Conservation (phyloP, 2,888 invertebrate species). For the Leptura quadrifasciata region DNA sequence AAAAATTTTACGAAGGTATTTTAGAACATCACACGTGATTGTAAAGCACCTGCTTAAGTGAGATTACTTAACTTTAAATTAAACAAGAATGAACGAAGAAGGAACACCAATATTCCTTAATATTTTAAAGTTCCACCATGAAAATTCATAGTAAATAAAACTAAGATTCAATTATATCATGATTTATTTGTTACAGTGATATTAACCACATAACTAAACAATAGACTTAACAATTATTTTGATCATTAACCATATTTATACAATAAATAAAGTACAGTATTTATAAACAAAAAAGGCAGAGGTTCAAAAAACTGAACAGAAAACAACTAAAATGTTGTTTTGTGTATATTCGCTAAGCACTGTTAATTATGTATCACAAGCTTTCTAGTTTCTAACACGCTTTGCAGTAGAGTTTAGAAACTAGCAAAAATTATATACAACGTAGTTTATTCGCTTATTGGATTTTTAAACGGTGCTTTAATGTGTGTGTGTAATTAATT, state of each 20-base stretch:
- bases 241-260: conserved; percentile 42
- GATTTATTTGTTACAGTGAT: conserved; percentile 41
- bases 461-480: conserved; percentile 13
- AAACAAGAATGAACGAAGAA: too few relatives aligned
- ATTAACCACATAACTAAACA: conserved; percentile 42
- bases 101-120: too few relatives aligned
- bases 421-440: conserved; percentile 44
- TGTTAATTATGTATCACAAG: conserved; percentile 43
- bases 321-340: conserved; percentile 31
- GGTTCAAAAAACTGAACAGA: conserved; percentile 23
- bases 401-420: conserved; percentile 29
- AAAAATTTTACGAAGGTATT: too few relatives aligned
- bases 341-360: conserved; percentile 38
- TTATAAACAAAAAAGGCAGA: conserved; percentile 36
- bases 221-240: conserved; percentile 36
- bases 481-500: not conserved
- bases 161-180: conserved; percentile 11
- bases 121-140: too few relatives aligned
- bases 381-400: conserved; percentile 40
- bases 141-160: not conserved
- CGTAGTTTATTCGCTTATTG: conserved; percentile 18
- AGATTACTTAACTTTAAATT: too few relatives aligned
- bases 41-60: too few relatives aligned
- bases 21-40: too few relatives aligned
- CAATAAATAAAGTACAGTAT: conserved; percentile 44